These are phyloP conservation scores for Cardiocondyla obscurior DNA, from an alignment of 1,140 invertebrate genomes.

Conservation along the genomic window DNA sequence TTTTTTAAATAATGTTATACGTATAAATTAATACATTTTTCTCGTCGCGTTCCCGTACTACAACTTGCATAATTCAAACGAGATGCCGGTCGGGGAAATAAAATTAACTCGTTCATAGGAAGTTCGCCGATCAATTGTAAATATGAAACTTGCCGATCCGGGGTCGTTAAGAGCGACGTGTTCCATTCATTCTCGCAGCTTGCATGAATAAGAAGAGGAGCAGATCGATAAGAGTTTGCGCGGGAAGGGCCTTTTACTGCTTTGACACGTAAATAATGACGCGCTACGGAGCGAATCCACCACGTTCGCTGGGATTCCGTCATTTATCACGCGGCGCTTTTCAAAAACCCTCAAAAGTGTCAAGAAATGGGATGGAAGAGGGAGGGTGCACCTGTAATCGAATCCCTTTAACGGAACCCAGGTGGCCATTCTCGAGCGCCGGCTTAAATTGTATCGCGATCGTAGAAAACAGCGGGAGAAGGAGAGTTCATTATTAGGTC, in stretches of 20 bases:
- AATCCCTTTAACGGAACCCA: constrained; percentile 42
- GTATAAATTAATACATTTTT: not conserved
- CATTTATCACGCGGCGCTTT: constrained; percentile 48
- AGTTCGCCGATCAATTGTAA: constrained; percentile 20
- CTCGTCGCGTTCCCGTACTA: not conserved
- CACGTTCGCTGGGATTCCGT: constrained; percentile 18
- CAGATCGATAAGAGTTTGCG: constrained; percentile 43
- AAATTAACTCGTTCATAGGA: constrained; percentile 31
- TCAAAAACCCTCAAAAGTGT: constrained; percentile 53
- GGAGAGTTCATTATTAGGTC: constrained; percentile 35
- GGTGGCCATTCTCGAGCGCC: constrained; percentile 36
- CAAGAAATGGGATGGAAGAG: not conserved
- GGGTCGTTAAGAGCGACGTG: constrained; percentile 28
- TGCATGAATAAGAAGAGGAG: constrained; percentile 43
- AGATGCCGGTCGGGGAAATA: not conserved
- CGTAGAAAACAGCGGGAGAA: not conserved
- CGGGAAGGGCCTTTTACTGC: constrained; percentile 30
- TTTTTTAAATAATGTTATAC: not conserved
- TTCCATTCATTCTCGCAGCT: constrained; percentile 26
- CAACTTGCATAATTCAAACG: not conserved
- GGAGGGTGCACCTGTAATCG: constrained; percentile 32
- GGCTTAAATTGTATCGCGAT: constrained; percentile 51
- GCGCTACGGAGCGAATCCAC: constrained; percentile 29
- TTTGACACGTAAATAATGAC: constrained; percentile 58
- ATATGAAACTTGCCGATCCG: constrained; percentile 47